Evolutionary conservation across 2,113 vertebrate genomes (phyloP).

Genomic region (Origma solitaria): DNA sequence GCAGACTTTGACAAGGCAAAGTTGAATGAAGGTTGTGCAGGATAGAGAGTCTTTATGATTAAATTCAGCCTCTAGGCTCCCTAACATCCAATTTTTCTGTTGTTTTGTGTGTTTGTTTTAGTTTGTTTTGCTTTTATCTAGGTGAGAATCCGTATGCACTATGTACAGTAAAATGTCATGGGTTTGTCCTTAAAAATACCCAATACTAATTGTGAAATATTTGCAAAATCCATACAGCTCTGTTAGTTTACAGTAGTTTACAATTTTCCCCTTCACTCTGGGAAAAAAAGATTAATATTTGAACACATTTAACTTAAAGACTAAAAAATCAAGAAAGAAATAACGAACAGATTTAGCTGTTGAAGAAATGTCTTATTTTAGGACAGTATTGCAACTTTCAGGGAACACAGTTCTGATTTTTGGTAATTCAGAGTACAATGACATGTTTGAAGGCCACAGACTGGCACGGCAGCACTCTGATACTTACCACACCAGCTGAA

Average conservation of each 20-base stretch:
- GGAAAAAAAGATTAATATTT: neutral
- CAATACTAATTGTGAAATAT: neutral
- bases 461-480: neutral
- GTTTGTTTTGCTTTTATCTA: neutral
- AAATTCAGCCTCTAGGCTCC: neutral
- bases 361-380: neutral
- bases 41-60: neutral
- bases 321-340: neutral
- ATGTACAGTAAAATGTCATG: neutral
- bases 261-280: neutral
- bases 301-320: neutral
- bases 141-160: neutral
- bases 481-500: neutral
- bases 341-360: neutral
- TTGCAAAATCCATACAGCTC: neutral
- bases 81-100: neutral
- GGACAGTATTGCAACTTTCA: neutral
- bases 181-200: neutral
- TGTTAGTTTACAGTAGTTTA: neutral
- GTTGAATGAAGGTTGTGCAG: conserved; percentile 37
- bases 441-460: neutral
- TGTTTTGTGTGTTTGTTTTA: neutral
- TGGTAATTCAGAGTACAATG: accelerated
- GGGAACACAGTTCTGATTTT: neutral
- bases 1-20: neutral